Evolutionary conservation across 2,888 invertebrate species (phyloP).

Genomic region (Phengaris arion): DNA sequence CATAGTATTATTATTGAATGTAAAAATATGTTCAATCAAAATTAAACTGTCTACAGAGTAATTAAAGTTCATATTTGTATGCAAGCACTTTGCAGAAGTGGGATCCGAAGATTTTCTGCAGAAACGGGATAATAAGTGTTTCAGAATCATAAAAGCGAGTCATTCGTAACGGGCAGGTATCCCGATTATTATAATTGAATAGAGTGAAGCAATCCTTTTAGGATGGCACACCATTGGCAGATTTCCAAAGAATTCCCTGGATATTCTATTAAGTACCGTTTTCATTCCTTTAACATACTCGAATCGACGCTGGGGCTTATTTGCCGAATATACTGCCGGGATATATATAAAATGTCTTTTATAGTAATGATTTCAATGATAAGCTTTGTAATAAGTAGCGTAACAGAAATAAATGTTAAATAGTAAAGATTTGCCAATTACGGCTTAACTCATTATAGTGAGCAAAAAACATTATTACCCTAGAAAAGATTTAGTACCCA

Average conservation of each 20-base stretch:
- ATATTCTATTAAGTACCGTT: constrained; percentile 30
- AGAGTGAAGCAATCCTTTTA: constrained; percentile 32
- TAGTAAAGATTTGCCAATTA: too few relatives aligned
- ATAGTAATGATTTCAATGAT: too few relatives aligned
- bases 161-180: constrained; percentile 30
- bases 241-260: constrained; percentile 23
- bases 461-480: too few relatives aligned
- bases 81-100: not conserved
- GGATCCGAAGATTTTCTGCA: constrained; percentile 10
- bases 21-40: too few relatives aligned
- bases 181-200: constrained; percentile 31
- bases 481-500: too few relatives aligned
- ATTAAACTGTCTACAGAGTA: too few relatives aligned
- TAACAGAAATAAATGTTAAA: too few relatives aligned
- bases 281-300: constrained; percentile 15
- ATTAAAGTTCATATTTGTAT: not conserved
- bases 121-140: constrained; percentile 24
- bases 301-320: not conserved
- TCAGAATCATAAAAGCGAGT: constrained; percentile 28
- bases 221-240: constrained; percentile 29
- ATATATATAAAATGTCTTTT: not conserved
- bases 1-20: too few relatives aligned
- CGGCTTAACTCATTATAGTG: too few relatives aligned
- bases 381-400: too few relatives aligned
- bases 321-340: not conserved